Conservation (phyloP, 1,140 invertebrate genomes). For the Zaprionus camerounensis region DNA sequence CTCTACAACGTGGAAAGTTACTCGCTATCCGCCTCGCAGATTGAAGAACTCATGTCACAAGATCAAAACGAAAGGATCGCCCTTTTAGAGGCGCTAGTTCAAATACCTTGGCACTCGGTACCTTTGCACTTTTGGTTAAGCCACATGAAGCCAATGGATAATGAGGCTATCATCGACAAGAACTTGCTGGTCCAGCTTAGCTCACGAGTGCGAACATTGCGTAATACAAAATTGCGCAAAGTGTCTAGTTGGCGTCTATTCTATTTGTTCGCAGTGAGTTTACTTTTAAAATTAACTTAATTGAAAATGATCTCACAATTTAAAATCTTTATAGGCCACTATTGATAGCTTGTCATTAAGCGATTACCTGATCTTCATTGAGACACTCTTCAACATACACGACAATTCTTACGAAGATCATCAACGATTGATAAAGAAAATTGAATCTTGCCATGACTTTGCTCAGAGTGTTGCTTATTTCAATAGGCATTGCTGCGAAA, state of each 20-base stretch:
- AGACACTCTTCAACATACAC: conserved; percentile 57
- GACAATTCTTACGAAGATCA: conserved; percentile 48
- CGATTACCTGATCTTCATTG: conserved; percentile 66
- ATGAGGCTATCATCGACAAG: conserved; percentile 9
- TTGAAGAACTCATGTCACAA: conserved; percentile 20
- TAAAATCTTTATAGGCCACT: conserved; percentile 33
- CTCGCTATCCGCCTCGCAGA: conserved; percentile 27
- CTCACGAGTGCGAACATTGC: conserved; percentile 54
- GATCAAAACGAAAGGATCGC: not conserved
- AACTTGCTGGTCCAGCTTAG: conserved; percentile 53
- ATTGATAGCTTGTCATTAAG: conserved; percentile 37
- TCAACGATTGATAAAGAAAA: conserved; percentile 44
- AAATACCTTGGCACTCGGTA: conserved; percentile 65
- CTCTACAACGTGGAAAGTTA: conserved; percentile 63
- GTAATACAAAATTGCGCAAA: conserved; percentile 50
- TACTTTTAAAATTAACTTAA: not conserved
- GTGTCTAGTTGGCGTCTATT: conserved; percentile 18
- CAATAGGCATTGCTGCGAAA: conserved; percentile 56
- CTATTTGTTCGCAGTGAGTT: conserved; percentile 53
- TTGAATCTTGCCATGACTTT: conserved; percentile 29
- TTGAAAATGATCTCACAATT: not conserved
- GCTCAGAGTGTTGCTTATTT: conserved; percentile 26
- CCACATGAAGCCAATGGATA: conserved; percentile 16
- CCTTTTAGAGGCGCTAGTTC: conserved; percentile 45
- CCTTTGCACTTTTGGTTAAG: conserved; percentile 64